Evolutionary conservation across 2,113 vertebrate genomes (phyloP).

Genomic region (Nicator chloris): DNA sequence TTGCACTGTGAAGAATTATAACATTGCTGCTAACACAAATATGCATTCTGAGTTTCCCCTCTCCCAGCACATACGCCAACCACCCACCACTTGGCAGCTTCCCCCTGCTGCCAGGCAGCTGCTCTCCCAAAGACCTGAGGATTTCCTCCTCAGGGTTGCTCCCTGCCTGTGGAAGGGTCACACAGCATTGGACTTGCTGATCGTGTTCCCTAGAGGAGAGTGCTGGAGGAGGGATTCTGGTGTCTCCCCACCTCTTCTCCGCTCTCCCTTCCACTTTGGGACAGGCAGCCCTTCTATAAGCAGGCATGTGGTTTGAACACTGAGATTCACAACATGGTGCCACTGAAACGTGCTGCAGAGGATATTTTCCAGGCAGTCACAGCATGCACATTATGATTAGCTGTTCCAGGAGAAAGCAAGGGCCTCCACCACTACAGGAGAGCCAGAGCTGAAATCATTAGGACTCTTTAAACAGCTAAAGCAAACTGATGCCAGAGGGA

Average conservation of each 20-base stretch:
- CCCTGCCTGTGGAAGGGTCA: not conserved
- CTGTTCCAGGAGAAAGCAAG: not conserved
- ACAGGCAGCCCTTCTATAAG: not conserved
- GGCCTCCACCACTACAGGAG: not conserved
- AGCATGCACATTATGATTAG: not conserved
- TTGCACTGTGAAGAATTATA: constrained; percentile 45
- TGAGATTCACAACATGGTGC: not conserved
- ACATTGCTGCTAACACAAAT: constrained; percentile 42
- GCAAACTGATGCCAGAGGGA: not conserved
- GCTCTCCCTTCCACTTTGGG: not conserved
- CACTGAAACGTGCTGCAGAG: not conserved
- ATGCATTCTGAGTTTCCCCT: not conserved
- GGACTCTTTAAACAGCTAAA: not conserved
- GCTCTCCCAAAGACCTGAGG: not conserved
- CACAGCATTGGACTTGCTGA: not conserved
- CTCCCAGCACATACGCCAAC: constrained; percentile 24
- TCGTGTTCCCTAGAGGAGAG: not conserved
- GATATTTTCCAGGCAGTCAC: not conserved
- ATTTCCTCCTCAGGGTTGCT: not conserved
- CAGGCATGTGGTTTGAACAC: not conserved
- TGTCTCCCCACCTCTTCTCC: fast-evolving
- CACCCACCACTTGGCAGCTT: constrained; percentile 61
- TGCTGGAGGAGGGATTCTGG: not conserved
- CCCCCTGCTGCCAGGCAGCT: constrained; percentile 41
- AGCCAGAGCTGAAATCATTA: not conserved